A percentile compares a stretch with the other conserved stretches of the same genome.
Conservation (phyloP, 2,888 invertebrate genomes). For the Ichneumon xanthorius region DNA sequence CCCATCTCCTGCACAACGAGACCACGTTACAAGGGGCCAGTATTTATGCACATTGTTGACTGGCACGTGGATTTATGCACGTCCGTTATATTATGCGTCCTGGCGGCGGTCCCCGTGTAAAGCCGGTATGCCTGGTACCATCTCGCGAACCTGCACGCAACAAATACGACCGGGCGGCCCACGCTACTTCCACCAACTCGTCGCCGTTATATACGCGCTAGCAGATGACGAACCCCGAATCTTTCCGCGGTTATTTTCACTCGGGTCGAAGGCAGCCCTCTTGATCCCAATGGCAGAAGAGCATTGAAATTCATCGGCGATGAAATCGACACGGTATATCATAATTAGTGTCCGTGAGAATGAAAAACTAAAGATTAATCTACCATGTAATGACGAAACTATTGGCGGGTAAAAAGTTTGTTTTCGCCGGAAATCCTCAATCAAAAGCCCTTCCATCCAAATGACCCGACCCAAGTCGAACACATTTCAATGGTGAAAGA, state of each 20-base stretch:
- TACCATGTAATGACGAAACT: not conserved
- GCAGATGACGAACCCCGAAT: conserved; percentile 34
- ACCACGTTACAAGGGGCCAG: conserved; percentile 82
- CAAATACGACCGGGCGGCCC: conserved; percentile 65
- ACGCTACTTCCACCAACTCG: conserved; percentile 45
- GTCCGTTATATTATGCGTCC: conserved; percentile 84
- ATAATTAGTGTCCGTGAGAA: not conserved
- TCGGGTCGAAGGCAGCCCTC: not conserved
- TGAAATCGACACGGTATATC: not conserved
- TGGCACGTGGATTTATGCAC: conserved; percentile 84
- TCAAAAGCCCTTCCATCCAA: not conserved
- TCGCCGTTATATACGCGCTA: conserved; percentile 29
- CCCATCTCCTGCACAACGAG: conserved; percentile 71
- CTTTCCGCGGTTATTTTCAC: not conserved
- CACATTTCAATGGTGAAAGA: conserved; percentile 6
- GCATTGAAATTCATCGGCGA: not conserved
- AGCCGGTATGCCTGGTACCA: conserved; percentile 82
- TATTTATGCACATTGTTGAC: conserved; percentile 85
- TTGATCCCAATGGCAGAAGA: too few relatives aligned
- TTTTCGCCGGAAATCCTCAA: not conserved
- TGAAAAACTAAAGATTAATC: not conserved
- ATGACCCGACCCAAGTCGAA: not conserved
- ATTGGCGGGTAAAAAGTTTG: not conserved
- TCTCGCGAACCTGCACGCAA: conserved; percentile 80
- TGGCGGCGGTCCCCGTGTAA: conserved; percentile 82